Evolutionary conservation across 1,140 invertebrate species (phyloP).

Genomic region (Drosophila tsacasi): DNA sequence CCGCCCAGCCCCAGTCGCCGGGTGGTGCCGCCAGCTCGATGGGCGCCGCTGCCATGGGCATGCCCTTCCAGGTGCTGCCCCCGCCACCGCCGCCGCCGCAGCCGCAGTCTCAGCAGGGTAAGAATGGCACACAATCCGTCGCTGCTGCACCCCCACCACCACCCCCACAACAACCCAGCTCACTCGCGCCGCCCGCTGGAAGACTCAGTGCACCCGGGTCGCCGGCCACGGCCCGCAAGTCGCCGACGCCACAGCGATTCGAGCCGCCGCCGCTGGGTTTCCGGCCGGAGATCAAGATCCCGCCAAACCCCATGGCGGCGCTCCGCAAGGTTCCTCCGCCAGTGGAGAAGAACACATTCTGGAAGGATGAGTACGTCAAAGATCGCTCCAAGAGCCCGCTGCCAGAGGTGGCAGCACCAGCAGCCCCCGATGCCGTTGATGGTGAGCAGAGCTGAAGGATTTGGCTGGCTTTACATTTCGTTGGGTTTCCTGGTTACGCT

Average conservation of each 20-base stretch:
- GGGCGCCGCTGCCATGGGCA: slow-evolving; percentile 86
- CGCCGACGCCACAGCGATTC: slow-evolving; percentile 84
- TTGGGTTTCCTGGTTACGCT: slow-evolving; percentile 46
- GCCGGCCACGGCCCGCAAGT: slow-evolving; percentile 84
- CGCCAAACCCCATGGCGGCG: slow-evolving; percentile 88
- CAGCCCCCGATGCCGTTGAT: slow-evolving; percentile 68
- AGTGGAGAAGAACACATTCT: slow-evolving; percentile 84
- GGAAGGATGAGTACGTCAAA: slow-evolving; percentile 84
- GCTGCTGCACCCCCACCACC: slow-evolving; percentile 87
- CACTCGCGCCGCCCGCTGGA: slow-evolving; percentile 80
- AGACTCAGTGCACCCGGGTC: slow-evolving; percentile 78
- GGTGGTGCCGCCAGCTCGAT: slow-evolving; percentile 70
- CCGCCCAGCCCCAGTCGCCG: slow-evolving; percentile 76
- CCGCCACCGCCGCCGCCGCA: slow-evolving; percentile 86
- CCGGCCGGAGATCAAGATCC: slow-evolving; percentile 89
- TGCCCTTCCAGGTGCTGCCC: slow-evolving; percentile 90
- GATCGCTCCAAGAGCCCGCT: slow-evolving; percentile 79
- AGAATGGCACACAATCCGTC: slow-evolving; percentile 67
- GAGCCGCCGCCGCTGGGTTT: slow-evolving; percentile 85
- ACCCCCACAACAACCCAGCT: slow-evolving; percentile 86
- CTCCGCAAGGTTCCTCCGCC: slow-evolving; percentile 86
- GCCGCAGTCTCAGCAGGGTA: slow-evolving; percentile 61
- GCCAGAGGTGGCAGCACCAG: slow-evolving; percentile 46
- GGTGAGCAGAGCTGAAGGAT: slow-evolving; percentile 69
- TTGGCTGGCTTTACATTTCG: slow-evolving; percentile 43